Evolutionary conservation across 1,140 invertebrate species (phyloP), one percentile per base, ranked within the genome.

Genomic region (Euwallacea fornicatus): DNA sequence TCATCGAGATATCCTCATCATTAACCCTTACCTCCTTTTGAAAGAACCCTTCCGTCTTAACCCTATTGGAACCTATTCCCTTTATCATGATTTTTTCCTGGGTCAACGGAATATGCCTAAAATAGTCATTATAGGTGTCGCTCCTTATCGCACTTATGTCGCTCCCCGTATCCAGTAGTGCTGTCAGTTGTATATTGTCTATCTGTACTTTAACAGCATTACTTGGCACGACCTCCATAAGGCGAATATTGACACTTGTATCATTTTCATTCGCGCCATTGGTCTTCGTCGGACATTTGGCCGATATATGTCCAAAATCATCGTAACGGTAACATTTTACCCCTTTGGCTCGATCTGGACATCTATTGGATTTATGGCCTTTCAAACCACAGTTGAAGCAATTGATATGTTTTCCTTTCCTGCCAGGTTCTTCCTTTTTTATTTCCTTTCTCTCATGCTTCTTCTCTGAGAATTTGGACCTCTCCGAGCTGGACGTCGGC

Each of bases 361-460:
- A 68, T 11, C 46, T 11, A 10, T 8, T 64, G 2, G 56, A 72
- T 62, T 63, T 68, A 43, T 72, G 71, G 2, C 65, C 46, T 16
- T 4, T 44, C 8, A 42, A 7, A 9, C 64, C 71, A 55, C 71
- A 72, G 55, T 72, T 72, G 43, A 67, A 72, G 58, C 64, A 72
- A 15, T 10, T 54, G 16, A 33, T 33, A 2, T n/a, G 16, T 47
- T 64, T 70, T 33, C 53, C 42, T 70, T 7, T 42, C 3, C 7
- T 43, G 21, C n/a, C n/a, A 33, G 1, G n/a, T 9, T 47, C 16
- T 54, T 54, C 3, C 50, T 66, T 11, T 64, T 47, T n/a, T 15
- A 54, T 3, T 13, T 66, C 9, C 50, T 13, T 66, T 42, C 11
- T 54, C 9, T n/a, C 33, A 43, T n/a, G n/a, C n/a, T n/a, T n/a